Base-by-base conservation (phyloP, 2,797 vertebrate species). In the Hyperoplus immaculatus region DNA sequence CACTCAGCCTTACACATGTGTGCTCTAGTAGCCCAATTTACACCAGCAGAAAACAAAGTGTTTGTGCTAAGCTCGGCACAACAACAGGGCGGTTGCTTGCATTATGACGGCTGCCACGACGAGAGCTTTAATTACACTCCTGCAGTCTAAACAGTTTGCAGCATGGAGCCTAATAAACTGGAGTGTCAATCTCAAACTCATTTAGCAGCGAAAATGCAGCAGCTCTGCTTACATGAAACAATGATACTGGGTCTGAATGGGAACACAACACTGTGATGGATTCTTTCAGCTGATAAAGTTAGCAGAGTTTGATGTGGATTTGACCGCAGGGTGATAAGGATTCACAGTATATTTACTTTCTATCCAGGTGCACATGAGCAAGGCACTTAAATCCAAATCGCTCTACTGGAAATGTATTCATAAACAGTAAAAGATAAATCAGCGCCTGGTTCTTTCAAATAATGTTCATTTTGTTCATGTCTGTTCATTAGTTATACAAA, bases 181-280 rank as follows among this genome's bases (percentile, higher is more conserved):
- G 43, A 91, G 87, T 89, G 85, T 92, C 91, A 89, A 87, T 91
- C 92, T 86, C 74, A 88, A 89, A 91, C 90, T 91, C 86, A 88
- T 94, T 91, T 91, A 81, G 73, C 58, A 61, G 72, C 8, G 54
- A 81, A 29, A 82, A 89, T 55, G 74, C 77, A 9, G 70, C 73
- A 74, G 78, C 89, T 92, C 84, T 85, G 86, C 91, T 92, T 86
- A 79, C 83, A 81, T 90, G 90, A 93, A 92, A 92, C 90, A 89
- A 86, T 89, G 86, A 75, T 61, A 73, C 61, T 59, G 79, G 70
- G 78, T 38, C 73, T 82, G 72, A 78, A 88, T 81, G 76, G 80
- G 72, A 89, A 88, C 83, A 84, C 49, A 46, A 81, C 86, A 77
- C 74, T 4, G 38, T 82, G 85, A 87, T 84, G 80, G 85, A 85